Conservation (phyloP, 2,888 invertebrate species). For the Desoria tigrina region DNA sequence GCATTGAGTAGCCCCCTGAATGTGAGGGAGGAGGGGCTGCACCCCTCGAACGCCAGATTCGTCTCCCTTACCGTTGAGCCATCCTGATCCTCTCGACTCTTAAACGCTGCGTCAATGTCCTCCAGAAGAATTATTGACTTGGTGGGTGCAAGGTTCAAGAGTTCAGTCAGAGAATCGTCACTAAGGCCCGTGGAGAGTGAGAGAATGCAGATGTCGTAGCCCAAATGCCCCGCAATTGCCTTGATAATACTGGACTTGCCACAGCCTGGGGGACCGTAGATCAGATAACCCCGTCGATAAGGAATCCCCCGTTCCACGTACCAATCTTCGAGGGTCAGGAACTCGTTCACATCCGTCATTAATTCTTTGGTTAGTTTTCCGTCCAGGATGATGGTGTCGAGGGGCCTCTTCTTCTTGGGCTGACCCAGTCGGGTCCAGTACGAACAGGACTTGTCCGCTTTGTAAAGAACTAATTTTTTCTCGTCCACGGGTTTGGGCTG, state of each 20-base stretch:
- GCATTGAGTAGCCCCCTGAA: no score
- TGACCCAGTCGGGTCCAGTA: slow-evolving; percentile 27
- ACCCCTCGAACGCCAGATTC: no score
- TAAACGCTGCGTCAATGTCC: slow-evolving; percentile 38
- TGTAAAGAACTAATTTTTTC: no score
- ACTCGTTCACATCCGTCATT: slow-evolving; percentile 24
- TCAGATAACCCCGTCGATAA: slow-evolving; percentile 34
- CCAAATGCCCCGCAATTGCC: slow-evolving; percentile 33
- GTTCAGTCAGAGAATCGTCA: slow-evolving; percentile 30
- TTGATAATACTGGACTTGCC: slow-evolving; percentile 33
- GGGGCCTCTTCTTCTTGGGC: slow-evolving; percentile 2
- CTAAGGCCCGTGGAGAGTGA: slow-evolving; percentile 28
- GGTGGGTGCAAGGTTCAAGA: slow-evolving; percentile 41
- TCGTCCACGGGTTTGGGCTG: no score
- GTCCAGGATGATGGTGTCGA: slow-evolving; percentile 27
- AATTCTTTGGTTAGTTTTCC: slow-evolving; percentile 18
- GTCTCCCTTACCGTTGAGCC: no score
- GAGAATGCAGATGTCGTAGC: slow-evolving; percentile 34
- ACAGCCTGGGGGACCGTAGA: slow-evolving; percentile 40
- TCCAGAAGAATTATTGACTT: no score
- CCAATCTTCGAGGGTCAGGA: slow-evolving; percentile 23
- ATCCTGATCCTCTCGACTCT: slow-evolving; percentile 24
- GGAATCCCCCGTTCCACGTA: slow-evolving; percentile 38
- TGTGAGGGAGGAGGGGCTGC: no score
- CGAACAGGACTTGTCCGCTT: no score